Conservation (phyloP, 2,888 invertebrate species). For the Drosophila merina region DNA sequence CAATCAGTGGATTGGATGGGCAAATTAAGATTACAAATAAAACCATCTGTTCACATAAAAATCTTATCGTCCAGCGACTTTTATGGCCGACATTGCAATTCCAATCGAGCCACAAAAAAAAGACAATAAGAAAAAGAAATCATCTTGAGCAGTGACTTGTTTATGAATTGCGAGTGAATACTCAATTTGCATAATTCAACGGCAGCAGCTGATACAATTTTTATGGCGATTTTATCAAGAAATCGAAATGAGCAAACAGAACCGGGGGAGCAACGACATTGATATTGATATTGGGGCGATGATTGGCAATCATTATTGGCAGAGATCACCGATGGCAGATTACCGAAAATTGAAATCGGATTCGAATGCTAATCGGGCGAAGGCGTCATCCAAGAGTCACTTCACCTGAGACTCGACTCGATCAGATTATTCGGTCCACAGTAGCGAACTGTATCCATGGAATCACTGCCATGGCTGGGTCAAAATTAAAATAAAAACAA, state of each 20-base stretch:
- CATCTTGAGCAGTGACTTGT: constrained; percentile 23
- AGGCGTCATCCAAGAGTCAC: constrained; percentile 39
- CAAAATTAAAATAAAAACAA: constrained; percentile 56
- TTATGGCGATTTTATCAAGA: constrained; percentile 54
- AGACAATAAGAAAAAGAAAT: constrained; percentile 4
- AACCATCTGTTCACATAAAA: constrained; percentile 46
- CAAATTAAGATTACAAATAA: constrained; percentile 45
- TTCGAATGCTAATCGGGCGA: constrained; percentile 36
- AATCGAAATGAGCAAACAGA: constrained; percentile 45
- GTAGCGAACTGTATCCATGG: constrained; percentile 25
- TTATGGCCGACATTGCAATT: constrained; percentile 31
- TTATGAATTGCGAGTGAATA: constrained; percentile 20
- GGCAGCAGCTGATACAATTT: constrained; percentile 41
- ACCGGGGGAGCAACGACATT: constrained; percentile 42
- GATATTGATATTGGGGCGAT: constrained; percentile 42
- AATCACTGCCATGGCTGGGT: constrained; percentile 37
- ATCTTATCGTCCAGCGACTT: constrained; percentile 39
- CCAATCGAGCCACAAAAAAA: constrained; percentile 20
- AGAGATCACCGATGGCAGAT: constrained; percentile 23
- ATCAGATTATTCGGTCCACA: constrained; percentile 24
- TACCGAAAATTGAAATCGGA: constrained; percentile 24
- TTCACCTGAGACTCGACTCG: constrained; percentile 9
- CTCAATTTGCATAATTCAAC: constrained; percentile 42
- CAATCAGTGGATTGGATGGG: constrained; percentile 7
- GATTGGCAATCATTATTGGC: constrained; percentile 27